phyloP scores from a whole-genome alignment of 2,888 invertebrate genomes.

The Lampropteryx suffumata region DNA sequence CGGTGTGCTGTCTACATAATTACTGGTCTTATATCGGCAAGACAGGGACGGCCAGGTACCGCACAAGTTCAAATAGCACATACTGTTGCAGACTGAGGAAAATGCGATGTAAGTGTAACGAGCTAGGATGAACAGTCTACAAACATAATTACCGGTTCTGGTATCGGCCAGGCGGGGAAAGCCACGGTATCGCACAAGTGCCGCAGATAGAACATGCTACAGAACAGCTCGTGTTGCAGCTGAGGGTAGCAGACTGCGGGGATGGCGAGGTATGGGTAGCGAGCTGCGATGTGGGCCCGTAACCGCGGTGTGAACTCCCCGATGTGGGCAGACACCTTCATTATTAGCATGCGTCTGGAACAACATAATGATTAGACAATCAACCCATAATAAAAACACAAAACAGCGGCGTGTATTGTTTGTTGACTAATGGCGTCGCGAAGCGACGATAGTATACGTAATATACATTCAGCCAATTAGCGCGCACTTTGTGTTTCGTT shows the following conservation, averaged over 20 bases:
- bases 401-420: too few relatives aligned
- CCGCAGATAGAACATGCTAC: constrained; percentile 98
- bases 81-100: too few relatives aligned
- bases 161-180: constrained; percentile 99
- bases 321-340: constrained; percentile 98
- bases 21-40: too few relatives aligned
- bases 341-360: constrained; percentile 93
- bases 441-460: too few relatives aligned
- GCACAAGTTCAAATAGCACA: too few relatives aligned
- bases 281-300: constrained; percentile 95
- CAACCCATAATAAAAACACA: too few relatives aligned
- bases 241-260: constrained; percentile 97
- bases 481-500: too few relatives aligned
- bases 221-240: constrained; percentile 97
- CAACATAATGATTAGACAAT: background rate
- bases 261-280: constrained; percentile 97
- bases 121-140: background rate
- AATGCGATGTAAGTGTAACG: background rate
- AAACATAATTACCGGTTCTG: constrained; percentile 25
- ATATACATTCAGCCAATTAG: too few relatives aligned
- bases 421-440: too few relatives aligned
- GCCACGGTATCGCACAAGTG: constrained; percentile 95
- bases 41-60: too few relatives aligned
- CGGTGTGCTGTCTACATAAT: too few relatives aligned
- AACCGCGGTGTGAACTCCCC: constrained; percentile 98